phyloP scores from a whole-genome alignment of 2,797 vertebrate genomes.

The Cephalopachus bancanus region DNA sequence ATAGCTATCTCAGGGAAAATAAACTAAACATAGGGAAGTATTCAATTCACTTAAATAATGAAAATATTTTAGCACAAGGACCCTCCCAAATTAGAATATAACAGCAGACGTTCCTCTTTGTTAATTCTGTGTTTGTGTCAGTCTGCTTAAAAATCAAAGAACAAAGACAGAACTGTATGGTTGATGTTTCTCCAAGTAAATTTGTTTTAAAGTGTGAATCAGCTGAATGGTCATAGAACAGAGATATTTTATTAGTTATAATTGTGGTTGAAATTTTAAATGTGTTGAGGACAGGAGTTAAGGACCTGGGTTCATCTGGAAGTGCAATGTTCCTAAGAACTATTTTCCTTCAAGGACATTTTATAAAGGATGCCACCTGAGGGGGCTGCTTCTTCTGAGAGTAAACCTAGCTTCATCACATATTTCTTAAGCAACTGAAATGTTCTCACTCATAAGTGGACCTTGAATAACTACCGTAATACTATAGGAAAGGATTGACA shows the following conservation, averaged over 20 bases:
- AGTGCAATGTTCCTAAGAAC: background rate
- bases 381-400: background rate
- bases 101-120: background rate
- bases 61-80: background rate
- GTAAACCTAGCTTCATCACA: background rate
- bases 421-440: background rate
- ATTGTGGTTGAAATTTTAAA: background rate
- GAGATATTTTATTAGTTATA: background rate
- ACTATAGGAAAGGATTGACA: no score
- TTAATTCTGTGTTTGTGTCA: background rate
- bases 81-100: background rate
- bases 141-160: background rate
- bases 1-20: background rate
- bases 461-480: no score
- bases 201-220: slow-evolving; percentile 17
- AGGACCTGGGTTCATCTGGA: background rate
- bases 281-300: background rate
- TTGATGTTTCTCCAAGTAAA: background rate
- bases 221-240: background rate
- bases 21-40: background rate
- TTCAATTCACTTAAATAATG: background rate
- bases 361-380: background rate
- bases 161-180: background rate
- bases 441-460: no score
- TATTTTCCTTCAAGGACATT: background rate